Conservation (phyloP, 1,140 invertebrate genomes). For the Drosophila ficusphila region DNA sequence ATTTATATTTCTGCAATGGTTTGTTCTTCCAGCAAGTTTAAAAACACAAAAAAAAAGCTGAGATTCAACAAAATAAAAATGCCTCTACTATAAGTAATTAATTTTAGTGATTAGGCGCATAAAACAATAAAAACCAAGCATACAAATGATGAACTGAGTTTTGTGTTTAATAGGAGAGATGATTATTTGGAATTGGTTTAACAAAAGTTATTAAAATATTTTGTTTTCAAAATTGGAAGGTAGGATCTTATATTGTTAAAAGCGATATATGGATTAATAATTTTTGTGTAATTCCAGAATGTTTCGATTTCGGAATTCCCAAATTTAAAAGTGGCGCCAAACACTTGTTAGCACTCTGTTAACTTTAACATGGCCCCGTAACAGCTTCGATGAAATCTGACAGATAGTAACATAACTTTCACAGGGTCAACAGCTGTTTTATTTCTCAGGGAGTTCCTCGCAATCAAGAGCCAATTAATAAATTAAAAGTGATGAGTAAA, state of each 20-base stretch:
- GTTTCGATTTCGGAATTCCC: not conserved
- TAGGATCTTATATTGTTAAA: too few relatives aligned
- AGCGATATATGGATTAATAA: too few relatives aligned
- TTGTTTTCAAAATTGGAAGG: too few relatives aligned
- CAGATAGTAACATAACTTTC: slow-evolving; percentile 2
- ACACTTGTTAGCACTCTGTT: slow-evolving; percentile 15
- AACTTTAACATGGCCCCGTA: slow-evolving; percentile 1
- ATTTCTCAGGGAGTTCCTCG: slow-evolving; percentile 34
- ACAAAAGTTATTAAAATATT: too few relatives aligned
- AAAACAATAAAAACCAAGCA: slow-evolving; percentile 70
- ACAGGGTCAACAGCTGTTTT: slow-evolving; percentile 29
- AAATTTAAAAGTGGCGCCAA: slow-evolving; percentile 19
- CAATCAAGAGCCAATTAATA: slow-evolving; percentile 32
- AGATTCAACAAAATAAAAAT: slow-evolving; percentile 71
- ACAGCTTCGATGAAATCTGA: not conserved
- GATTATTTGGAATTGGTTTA: too few relatives aligned
- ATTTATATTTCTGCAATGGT: slow-evolving; percentile 61
- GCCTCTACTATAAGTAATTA: slow-evolving; percentile 73
- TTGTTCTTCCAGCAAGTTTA: slow-evolving; percentile 75
- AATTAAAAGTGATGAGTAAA: slow-evolving; percentile 38
- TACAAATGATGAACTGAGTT: slow-evolving; percentile 27
- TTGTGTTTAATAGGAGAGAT: not conserved
- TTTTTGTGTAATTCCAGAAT: not conserved
- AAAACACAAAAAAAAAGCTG: slow-evolving; percentile 57
- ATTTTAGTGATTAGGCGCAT: slow-evolving; percentile 65